Evolutionary conservation across 2,888 invertebrate species (phyloP).

Genomic region (Brachypalpus laphriformis): DNA sequence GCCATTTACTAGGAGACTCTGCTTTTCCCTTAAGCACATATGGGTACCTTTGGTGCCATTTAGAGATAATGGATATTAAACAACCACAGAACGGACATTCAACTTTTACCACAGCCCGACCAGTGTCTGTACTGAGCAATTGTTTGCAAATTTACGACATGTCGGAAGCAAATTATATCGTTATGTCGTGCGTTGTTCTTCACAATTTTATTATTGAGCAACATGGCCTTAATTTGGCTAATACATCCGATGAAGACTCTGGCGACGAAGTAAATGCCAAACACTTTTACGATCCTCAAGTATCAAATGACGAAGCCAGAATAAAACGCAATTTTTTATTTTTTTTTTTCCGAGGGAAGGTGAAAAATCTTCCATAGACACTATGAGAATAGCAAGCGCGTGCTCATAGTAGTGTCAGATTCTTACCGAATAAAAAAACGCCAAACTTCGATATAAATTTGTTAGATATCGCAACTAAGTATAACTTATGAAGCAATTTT

Average conservation of each 20-base stretch:
- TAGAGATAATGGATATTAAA: conserved; percentile 5
- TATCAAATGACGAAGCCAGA: neutral
- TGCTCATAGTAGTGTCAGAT: too few relatives aligned
- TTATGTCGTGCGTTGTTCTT: neutral
- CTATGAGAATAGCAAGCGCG: too few relatives aligned
- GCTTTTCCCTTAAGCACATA: conserved; percentile 14
- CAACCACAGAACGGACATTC: conserved; percentile 7
- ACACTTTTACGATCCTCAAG: neutral
- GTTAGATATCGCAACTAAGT: too few relatives aligned
- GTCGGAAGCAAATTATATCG: conserved; percentile 8
- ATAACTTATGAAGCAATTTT: too few relatives aligned
- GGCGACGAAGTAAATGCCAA: neutral
- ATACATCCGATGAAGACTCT: neutral
- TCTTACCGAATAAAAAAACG: too few relatives aligned
- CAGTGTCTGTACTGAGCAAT: neutral
- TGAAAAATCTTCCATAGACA: too few relatives aligned
- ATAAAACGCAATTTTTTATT: neutral
- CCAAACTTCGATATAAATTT: too few relatives aligned
- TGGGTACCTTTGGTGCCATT: neutral
- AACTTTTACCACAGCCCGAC: neutral
- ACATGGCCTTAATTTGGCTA: conserved; percentile 1
- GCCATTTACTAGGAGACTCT: conserved; percentile 1
- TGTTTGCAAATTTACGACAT: conserved; percentile 13
- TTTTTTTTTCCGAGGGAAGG: too few relatives aligned
- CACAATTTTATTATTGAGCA: neutral